Conservation (phyloP, 2,888 invertebrate species). For the Synergus laeviventris region DNA sequence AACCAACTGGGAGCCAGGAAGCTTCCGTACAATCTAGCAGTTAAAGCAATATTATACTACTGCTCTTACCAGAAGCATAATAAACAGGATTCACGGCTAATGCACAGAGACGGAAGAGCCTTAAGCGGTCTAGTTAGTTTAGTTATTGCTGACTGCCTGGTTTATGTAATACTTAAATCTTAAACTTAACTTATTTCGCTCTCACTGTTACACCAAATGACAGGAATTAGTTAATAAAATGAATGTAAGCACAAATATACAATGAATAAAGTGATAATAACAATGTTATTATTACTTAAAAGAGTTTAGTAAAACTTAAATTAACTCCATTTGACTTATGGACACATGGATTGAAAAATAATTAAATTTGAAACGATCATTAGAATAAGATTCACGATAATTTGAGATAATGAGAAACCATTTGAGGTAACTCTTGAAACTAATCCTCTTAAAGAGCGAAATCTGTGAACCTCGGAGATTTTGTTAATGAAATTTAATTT, state of each 20-base stretch:
- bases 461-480: background rate
- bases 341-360: background rate
- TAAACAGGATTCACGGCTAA: conserved; percentile 53
- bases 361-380: background rate
- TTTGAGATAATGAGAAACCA: background rate
- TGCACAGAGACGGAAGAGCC: conserved; percentile 42
- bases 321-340: too few relatives aligned
- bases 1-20: conserved; percentile 42
- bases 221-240: background rate
- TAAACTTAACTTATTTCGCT: background rate
- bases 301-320: too few relatives aligned
- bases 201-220: background rate
- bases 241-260: background rate
- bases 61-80: conserved; percentile 49
- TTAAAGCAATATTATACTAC: conserved; percentile 57
- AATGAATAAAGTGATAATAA: background rate
- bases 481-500: background rate
- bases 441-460: background rate
- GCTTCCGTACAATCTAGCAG: conserved; percentile 49
- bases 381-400: background rate
- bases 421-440: background rate
- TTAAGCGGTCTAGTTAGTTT: conserved; percentile 44
- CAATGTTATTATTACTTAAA: background rate
- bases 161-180: background rate
- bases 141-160: background rate